phyloP scores from a whole-genome alignment of 1,140 invertebrate species.

The Aphelinus certus region DNA sequence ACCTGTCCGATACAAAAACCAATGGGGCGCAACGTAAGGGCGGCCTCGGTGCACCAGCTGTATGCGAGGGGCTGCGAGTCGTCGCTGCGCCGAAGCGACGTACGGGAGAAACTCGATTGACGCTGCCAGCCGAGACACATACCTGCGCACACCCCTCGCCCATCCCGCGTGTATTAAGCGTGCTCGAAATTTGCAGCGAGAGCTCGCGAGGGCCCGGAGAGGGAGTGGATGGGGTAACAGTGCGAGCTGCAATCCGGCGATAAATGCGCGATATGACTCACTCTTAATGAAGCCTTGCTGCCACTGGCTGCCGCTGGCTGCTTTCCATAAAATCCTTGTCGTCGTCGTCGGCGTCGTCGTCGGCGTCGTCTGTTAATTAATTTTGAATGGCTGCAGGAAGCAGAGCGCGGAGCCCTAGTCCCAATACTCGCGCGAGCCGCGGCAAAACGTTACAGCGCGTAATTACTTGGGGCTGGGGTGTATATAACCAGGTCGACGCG shows the following conservation, averaged over 20 bases:
- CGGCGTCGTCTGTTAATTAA: conserved; percentile 14
- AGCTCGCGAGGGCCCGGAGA: not conserved
- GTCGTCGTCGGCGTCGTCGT: too few species aligned
- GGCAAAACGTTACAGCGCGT: too few species aligned
- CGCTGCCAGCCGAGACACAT: not conserved
- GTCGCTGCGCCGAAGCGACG: too few species aligned
- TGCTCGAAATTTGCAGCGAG: conserved; percentile 2
- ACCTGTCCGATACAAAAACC: too few species aligned
- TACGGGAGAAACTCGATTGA: too few species aligned
- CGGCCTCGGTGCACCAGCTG: too few species aligned
- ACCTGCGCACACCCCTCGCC: not conserved
- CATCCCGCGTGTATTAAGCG: conserved; percentile 10
- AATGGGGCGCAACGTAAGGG: too few species aligned
- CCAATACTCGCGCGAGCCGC: too few species aligned
- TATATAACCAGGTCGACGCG: too few species aligned
- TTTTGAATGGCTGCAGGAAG: not conserved
- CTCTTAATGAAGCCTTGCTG: conserved; percentile 6
- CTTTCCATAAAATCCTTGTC: conserved; percentile 12
- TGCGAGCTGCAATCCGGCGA: conserved; percentile 1
- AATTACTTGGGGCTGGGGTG: too few species aligned
- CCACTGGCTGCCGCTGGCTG: not conserved
- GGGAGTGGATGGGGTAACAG: not conserved
- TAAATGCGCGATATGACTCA: conserved; percentile 30
- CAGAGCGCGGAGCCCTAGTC: too few species aligned
- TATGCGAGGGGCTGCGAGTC: too few species aligned